Evolutionary conservation across 2,113 vertebrate species (phyloP), one percentile per base, ranked within the genome.

Genomic region (Halcyon senegalensis): DNA sequence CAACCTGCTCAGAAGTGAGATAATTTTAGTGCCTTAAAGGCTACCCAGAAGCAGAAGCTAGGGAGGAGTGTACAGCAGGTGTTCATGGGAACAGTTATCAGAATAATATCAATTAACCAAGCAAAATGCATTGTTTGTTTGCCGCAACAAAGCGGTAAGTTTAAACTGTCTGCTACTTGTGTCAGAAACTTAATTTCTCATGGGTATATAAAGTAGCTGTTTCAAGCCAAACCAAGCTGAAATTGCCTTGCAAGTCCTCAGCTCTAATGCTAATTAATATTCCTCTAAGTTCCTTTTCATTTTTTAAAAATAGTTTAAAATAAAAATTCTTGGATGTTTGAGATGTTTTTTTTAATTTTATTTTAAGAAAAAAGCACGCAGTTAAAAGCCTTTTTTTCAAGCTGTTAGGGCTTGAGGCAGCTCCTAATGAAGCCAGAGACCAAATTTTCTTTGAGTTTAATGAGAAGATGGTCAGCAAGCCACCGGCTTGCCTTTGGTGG

Each of bases 61-160:
- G 19, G n/a, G 31, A 78, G 69, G 78, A 78, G 5, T 9, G n/a
- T 59, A 43, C 43, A 75, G 48, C 25, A 75, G 76, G 72, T 90
- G 83, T 66, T 78, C 83, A 68, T 81, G 73, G 86, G 66, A 92
- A 81, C 69, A 44, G 11, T 92, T 89, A 53, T 72, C 62, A 76
- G 60, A 81, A 68, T 82, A 94, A 50, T 92, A 78, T 58, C 76
- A 84, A 82, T 92, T 95, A 96, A 87, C 43, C 18, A 56, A 69
- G 39, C 16, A 44, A 84, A 93, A 66, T 8, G 33, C 20, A 53
- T 24, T 58, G 33, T 46, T 85, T 80, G 43, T 73, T 86, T 73
- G 30, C 66, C 75, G 44, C 73, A 82, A 33, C 60, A 51, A 35
- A 56, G 64, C 1, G 7, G 46, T 24, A 67, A 84, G 37, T 90